phyloP scores from a whole-genome alignment of 2,113 vertebrate species.

The Psilopsiagon aymara region DNA sequence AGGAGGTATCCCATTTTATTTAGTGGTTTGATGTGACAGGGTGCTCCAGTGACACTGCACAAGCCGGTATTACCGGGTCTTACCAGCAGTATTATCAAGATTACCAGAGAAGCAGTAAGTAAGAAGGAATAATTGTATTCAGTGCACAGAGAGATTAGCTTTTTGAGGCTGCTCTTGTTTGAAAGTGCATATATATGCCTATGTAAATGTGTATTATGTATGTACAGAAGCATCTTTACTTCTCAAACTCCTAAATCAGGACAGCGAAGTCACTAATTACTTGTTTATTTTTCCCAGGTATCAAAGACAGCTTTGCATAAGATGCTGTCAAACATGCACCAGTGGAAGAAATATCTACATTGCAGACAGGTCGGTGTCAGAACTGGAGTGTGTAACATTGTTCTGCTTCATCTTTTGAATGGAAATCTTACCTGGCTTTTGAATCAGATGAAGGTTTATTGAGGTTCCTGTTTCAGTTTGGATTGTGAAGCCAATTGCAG shows the following conservation, averaged over 20 bases:
- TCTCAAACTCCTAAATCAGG: not conserved
- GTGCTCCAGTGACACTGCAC: not conserved
- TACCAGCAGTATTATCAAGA: not conserved
- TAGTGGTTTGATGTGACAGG: not conserved
- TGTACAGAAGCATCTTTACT: not conserved
- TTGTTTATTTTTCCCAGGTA: not conserved
- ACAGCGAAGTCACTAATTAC: not conserved
- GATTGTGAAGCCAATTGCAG: not conserved
- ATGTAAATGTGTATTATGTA: fast-evolving
- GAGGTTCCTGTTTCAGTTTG: not conserved
- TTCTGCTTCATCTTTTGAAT: not conserved
- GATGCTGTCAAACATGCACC: not conserved
- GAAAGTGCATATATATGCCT: not conserved
- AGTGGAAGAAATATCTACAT: not conserved
- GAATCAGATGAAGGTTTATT: not conserved
- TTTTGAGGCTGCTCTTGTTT: not conserved
- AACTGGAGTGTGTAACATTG: not conserved
- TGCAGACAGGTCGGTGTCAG: not conserved
- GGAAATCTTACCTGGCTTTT: not conserved
- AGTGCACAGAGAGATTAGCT: not conserved
- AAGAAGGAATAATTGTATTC: not conserved
- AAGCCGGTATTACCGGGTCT: not conserved
- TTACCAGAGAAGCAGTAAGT: not conserved
- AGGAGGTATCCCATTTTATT: not conserved
- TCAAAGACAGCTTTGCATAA: not conserved